Evolutionary conservation across 2,888 invertebrate genomes (phyloP).

Genomic region (Bellardia pandia): DNA sequence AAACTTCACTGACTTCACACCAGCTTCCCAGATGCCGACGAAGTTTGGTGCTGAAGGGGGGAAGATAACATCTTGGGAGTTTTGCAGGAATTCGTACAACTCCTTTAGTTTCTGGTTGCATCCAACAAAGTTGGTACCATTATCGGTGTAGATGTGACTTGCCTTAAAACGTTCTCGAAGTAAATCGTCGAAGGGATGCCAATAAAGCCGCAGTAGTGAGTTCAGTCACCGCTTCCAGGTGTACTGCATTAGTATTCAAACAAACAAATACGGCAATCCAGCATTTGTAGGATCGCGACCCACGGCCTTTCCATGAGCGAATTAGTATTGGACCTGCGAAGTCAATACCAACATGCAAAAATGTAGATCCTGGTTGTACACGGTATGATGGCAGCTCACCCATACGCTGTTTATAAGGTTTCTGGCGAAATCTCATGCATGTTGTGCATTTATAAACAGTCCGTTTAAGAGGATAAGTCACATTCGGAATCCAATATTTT

Average conservation of each 20-base stretch:
- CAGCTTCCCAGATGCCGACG: not conserved
- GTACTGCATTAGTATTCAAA: not conserved
- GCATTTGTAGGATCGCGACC: too few species aligned
- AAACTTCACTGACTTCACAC: not conserved
- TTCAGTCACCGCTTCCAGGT: not conserved
- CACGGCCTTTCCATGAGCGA: too few species aligned
- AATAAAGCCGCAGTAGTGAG: not conserved
- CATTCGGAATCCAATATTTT: too few species aligned
- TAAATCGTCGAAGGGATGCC: not conserved
- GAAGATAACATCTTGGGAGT: not conserved
- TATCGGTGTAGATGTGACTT: not conserved
- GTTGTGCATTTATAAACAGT: too few species aligned
- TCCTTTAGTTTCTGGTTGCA: not conserved
- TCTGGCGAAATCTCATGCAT: not conserved
- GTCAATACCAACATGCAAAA: not conserved
- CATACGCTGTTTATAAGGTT: not conserved
- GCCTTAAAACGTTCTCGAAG: not conserved
- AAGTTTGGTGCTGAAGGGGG: not conserved
- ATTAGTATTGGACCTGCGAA: not conserved
- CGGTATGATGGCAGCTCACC: not conserved
- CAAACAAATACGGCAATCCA: constrained; percentile 1
- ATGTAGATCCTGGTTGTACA: not conserved
- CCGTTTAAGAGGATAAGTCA: too few species aligned
- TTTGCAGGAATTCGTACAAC: not conserved
- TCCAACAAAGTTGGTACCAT: not conserved